phyloP scores from a whole-genome alignment of 2,888 invertebrate species.

The Oxytorus armatus region DNA sequence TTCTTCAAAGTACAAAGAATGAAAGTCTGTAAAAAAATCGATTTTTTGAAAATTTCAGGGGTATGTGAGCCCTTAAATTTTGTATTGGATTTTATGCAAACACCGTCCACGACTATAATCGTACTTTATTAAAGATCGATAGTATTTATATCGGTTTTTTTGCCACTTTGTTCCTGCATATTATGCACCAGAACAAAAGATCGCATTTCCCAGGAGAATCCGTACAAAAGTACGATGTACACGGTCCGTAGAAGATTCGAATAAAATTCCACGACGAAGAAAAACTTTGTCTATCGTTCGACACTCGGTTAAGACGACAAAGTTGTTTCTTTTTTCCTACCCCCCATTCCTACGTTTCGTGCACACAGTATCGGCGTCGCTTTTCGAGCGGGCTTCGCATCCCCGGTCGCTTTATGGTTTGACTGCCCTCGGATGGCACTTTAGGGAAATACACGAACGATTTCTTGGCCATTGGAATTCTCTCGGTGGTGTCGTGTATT shows the following conservation, averaged over 20 bases:
- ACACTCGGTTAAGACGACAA: slow-evolving; percentile 39
- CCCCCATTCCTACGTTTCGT: neutral
- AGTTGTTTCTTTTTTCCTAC: slow-evolving; percentile 57
- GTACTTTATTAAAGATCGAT: too few relatives aligned
- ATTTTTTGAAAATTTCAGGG: too few relatives aligned
- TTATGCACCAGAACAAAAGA: slow-evolving; percentile 1
- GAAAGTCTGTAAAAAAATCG: too few relatives aligned
- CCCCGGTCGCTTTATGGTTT: slow-evolving; percentile 80
- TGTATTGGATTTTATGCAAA: too few relatives aligned
- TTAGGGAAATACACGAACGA: slow-evolving; percentile 82
- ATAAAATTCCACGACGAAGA: slow-evolving; percentile 71
- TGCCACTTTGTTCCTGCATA: neutral
- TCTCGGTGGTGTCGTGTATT: slow-evolving; percentile 54
- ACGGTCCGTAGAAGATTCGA: slow-evolving; percentile 61
- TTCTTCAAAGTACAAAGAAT: too few relatives aligned
- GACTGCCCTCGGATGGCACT: slow-evolving; percentile 83
- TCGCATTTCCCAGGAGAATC: slow-evolving; percentile 51
- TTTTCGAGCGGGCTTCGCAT: slow-evolving; percentile 23
- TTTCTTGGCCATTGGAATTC: slow-evolving; percentile 56
- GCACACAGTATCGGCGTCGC: neutral
- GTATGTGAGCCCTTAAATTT: too few relatives aligned
- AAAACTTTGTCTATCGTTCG: slow-evolving; percentile 54
- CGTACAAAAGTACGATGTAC: neutral
- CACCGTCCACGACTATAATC: too few relatives aligned
- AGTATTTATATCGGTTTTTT: neutral